phyloP scores from a whole-genome alignment of 2,113 vertebrate genomes.

The Micromys minutus region DNA sequence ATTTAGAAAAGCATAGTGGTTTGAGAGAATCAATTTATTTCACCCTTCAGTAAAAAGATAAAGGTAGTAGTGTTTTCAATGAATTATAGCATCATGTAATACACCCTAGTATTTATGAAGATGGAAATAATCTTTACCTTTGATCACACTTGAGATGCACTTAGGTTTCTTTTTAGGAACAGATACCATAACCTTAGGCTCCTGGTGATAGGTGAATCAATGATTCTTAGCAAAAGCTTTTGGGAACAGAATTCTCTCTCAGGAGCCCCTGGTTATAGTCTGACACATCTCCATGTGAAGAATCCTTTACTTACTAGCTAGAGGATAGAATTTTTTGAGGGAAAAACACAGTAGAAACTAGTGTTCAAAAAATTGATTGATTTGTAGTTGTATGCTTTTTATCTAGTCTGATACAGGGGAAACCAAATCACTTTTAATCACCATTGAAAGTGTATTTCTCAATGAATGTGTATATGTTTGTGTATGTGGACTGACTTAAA shows the following conservation, averaged over 20 bases:
- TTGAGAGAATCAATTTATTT: background rate
- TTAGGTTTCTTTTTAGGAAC: conserved; percentile 77
- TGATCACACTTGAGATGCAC: conserved; percentile 74
- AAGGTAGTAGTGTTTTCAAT: conserved; percentile 9
- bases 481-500: background rate
- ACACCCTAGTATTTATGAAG: conserved; percentile 53
- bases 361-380: background rate
- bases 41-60: conserved; percentile 27
- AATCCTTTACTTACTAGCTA: conserved; percentile 1
- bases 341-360: background rate
- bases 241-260: background rate
- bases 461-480: background rate
- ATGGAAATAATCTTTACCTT: conserved; percentile 64
- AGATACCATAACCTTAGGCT: conserved; percentile 70
- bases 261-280: background rate
- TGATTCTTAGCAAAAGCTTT: conserved; percentile 45
- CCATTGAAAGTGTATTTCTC: background rate
- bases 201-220: conserved; percentile 17
- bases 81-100: background rate
- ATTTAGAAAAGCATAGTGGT: background rate
- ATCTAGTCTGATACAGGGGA: background rate
- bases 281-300: conserved; percentile 10
- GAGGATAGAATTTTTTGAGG: background rate
- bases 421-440: background rate
- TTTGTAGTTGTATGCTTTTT: background rate